These are phyloP conservation scores for Aquatica leii DNA, from an alignment of 2,888 invertebrate species.

Conservation along the genomic window DNA sequence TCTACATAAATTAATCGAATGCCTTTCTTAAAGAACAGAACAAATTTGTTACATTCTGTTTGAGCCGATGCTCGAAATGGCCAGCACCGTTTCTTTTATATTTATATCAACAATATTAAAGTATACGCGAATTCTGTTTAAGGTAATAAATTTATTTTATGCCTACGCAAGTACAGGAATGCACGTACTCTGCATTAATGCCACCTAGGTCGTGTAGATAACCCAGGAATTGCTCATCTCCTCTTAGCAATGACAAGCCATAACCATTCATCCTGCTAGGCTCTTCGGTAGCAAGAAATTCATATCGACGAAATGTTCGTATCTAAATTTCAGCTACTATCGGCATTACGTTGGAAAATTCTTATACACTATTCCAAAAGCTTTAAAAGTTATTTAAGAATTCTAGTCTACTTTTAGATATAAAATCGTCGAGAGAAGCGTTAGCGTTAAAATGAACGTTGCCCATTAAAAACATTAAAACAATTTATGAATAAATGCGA, in stretches of 20 bases:
- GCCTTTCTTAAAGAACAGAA: slow-evolving; percentile 34
- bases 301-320: slow-evolving; percentile 48
- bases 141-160: slow-evolving; percentile 17
- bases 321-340: slow-evolving; percentile 48
- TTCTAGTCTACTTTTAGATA: slow-evolving; percentile 22
- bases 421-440: slow-evolving; percentile 17
- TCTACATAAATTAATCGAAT: slow-evolving; percentile 39
- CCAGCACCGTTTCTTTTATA: no score
- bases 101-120: no score
- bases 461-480: slow-evolving; percentile 43
- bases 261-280: slow-evolving; percentile 48
- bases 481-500: slow-evolving; percentile 42
- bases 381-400: slow-evolving; percentile 25
- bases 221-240: slow-evolving; percentile 44
- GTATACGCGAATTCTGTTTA: background rate
- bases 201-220: slow-evolving; percentile 41
- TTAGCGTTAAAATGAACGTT: slow-evolving; percentile 24
- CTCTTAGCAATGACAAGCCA: slow-evolving; percentile 48
- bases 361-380: slow-evolving; percentile 18
- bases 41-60: slow-evolving; percentile 35
- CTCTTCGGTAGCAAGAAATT: slow-evolving; percentile 46
- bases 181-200: slow-evolving; percentile 31
- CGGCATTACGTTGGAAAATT: slow-evolving; percentile 27
- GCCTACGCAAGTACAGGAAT: slow-evolving; percentile 23
- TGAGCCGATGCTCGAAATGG: background rate